Evolutionary conservation across 2,797 vertebrate genomes (phyloP).

Genomic region (Cetoscarus ocellatus): DNA sequence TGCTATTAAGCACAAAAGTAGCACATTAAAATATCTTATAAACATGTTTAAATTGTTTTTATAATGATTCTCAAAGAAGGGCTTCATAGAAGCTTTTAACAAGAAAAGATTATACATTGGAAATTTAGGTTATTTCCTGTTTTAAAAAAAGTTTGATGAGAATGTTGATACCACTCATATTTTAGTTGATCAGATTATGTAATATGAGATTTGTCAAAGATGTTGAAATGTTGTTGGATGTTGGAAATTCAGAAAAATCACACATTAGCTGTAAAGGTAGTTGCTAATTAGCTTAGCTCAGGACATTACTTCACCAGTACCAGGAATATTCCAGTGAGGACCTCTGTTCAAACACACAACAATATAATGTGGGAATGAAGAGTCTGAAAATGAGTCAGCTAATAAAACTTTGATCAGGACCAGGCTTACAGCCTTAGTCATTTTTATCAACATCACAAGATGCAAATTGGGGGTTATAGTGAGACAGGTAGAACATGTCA

Average conservation of each 20-base stretch:
- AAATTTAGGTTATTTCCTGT: constrained; percentile 4
- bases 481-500: too few species aligned
- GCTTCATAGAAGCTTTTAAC: not conserved
- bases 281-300: constrained; percentile 4
- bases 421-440: not conserved
- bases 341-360: not conserved
- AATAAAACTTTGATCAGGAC: not conserved
- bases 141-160: not conserved
- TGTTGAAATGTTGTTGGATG: not conserved
- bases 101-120: constrained; percentile 8
- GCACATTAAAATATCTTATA: too few species aligned
- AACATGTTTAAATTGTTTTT: too few species aligned
- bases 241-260: not conserved
- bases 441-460: too few species aligned
- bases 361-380: not conserved
- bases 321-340: not conserved
- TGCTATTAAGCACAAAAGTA: too few species aligned
- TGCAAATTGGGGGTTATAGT: too few species aligned
- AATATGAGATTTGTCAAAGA: not conserved
- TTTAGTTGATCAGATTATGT: not conserved
- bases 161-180: not conserved
- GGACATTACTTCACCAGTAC: not conserved
- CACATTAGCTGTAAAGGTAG: not conserved
- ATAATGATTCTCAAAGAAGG: too few species aligned
- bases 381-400: not conserved